Conservation (phyloP, 1,140 invertebrate species). For the Drosophila varians region DNA sequence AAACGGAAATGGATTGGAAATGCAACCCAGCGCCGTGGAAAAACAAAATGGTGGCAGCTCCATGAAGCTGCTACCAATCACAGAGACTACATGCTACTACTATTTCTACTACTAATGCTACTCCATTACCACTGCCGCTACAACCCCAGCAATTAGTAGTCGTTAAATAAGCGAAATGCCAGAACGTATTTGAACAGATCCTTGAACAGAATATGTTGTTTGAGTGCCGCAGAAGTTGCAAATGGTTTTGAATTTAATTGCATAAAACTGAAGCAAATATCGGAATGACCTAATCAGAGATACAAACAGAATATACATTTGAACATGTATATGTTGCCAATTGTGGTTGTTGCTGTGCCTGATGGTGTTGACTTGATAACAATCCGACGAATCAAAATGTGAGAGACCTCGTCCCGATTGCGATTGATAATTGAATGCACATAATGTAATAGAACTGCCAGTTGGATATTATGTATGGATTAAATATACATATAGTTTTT, state of each 20-base stretch:
- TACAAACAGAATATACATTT: conserved; percentile 10
- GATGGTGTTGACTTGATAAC: conserved; percentile 46
- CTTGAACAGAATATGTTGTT: conserved; percentile 62
- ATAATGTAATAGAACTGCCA: conserved; percentile 26
- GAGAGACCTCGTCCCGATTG: conserved; percentile 15
- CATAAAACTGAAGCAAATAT: conserved; percentile 67
- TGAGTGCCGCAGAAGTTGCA: conserved; percentile 40
- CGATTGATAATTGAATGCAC: conserved; percentile 11
- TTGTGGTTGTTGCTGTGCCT: conserved; percentile 79
- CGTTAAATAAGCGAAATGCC: conserved; percentile 33
- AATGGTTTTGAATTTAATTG: conserved; percentile 80
- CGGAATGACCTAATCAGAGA: conserved; percentile 4
- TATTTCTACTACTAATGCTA: not conserved
- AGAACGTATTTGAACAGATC: conserved; percentile 73
- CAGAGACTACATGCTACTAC: conserved; percentile 12
- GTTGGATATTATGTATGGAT: conserved; percentile 40
- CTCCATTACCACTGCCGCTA: conserved; percentile 32
- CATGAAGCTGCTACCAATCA: conserved; percentile 6
- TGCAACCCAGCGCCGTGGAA: conserved; percentile 33
- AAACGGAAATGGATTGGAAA: conserved; percentile 26
- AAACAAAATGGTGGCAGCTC: conserved; percentile 1
- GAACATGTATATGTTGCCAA: conserved; percentile 59
- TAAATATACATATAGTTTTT: conserved; percentile 52
- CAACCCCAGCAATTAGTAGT: conserved; percentile 62
- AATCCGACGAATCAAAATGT: conserved; percentile 53